Evolutionary conservation across 2,888 invertebrate genomes (phyloP).

Genomic region (Zootermopsis nevadensis): DNA sequence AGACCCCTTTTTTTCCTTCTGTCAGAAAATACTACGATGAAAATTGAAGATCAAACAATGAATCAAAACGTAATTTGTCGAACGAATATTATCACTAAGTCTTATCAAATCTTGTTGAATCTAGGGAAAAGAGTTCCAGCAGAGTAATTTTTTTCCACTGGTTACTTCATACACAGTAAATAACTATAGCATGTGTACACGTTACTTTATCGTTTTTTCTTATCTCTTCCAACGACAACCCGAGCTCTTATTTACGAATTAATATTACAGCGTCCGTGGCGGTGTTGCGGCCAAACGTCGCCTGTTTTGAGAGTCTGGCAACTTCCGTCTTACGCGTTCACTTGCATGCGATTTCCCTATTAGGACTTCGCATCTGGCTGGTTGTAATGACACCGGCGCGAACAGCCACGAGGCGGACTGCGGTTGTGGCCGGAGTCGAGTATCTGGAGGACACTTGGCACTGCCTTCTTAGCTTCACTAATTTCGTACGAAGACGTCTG

Average conservation of each 20-base stretch:
- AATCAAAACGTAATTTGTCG: slow-evolving; percentile 2
- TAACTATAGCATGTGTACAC: neutral
- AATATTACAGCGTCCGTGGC: neutral
- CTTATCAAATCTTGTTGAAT: neutral
- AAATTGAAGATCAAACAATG: slow-evolving; percentile 7
- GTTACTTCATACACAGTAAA: neutral
- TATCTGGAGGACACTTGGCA: too few relatives aligned
- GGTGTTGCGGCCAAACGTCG: neutral
- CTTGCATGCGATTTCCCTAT: slow-evolving; percentile 9
- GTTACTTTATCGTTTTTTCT: too few relatives aligned
- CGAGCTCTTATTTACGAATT: neutral
- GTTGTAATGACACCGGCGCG: neutral
- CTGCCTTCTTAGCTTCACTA: too few relatives aligned
- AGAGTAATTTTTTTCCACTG: neutral
- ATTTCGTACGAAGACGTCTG: too few relatives aligned
- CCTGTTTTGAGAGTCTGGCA: neutral
- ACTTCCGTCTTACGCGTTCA: neutral
- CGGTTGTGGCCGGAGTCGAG: neutral
- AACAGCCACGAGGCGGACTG: neutral
- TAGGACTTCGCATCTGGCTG: slow-evolving; percentile 11
- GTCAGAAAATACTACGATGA: neutral
- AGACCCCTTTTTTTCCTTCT: neutral
- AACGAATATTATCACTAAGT: neutral
- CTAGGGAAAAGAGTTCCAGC: neutral
- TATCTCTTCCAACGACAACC: neutral